Percentiles rank a stretch among this genome's conserved stretches.
These are phyloP conservation scores for Gobionotothen gibberifrons DNA, from an alignment of 2,797 vertebrate genomes.

Conservation along the genomic window DNA sequence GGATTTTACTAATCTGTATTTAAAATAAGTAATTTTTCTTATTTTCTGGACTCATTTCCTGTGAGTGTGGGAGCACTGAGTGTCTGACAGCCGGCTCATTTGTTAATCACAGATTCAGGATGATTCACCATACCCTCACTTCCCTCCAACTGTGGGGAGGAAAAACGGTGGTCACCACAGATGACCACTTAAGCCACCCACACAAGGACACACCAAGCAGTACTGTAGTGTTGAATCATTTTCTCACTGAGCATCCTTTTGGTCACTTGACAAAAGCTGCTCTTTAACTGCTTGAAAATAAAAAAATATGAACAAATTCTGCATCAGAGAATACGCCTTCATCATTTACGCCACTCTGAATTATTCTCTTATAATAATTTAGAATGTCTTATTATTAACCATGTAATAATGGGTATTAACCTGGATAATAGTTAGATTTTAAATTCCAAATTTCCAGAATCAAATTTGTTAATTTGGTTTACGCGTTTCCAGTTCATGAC, in stretches of 20 bases:
- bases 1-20: constrained; percentile 3
- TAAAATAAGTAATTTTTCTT: constrained; percentile 14
- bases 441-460: neutral
- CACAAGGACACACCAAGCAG: constrained; percentile 22
- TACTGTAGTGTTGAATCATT: constrained; percentile 12
- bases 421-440: neutral
- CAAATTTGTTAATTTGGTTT: neutral
- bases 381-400: too few species aligned
- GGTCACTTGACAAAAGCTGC: neutral
- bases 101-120: constrained; percentile 63
- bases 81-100: constrained; percentile 63
- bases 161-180: constrained; percentile 44
- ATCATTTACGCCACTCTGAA: too few species aligned
- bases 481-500: neutral
- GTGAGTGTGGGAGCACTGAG: constrained; percentile 52
- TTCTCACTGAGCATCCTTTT: neutral
- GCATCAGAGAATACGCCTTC: too few species aligned
- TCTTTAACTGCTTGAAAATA: neutral
- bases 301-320: neutral
- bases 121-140: constrained; percentile 70
- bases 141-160: constrained; percentile 54
- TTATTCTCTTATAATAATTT: too few species aligned
- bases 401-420: too few species aligned
- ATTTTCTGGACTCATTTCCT: constrained; percentile 29
- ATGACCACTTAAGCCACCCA: constrained; percentile 57